Percentiles rank a stretch among this genome's conserved stretches.
These are phyloP conservation scores for Steinernema feltiae DNA, from an alignment of 1,140 invertebrate species.

Conservation along the genomic window DNA sequence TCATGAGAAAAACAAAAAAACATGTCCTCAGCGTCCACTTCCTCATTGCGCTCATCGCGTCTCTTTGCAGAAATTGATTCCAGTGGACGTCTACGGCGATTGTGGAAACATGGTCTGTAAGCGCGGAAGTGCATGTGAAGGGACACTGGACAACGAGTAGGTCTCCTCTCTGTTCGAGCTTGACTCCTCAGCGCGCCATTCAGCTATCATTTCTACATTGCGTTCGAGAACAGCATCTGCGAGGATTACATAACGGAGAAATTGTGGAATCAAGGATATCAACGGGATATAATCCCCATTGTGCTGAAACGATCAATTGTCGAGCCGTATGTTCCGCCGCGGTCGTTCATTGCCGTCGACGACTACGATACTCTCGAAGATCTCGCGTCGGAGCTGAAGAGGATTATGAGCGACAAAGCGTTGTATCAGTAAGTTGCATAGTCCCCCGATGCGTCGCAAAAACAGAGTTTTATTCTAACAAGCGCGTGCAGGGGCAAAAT, in stretches of 20 bases:
- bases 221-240: slow-evolving; percentile 68
- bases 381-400: slow-evolving; percentile 39
- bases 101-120: slow-evolving; percentile 45
- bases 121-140: slow-evolving; percentile 41
- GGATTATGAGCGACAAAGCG: slow-evolving; percentile 43
- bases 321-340: slow-evolving; percentile 46
- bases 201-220: slow-evolving; percentile 70
- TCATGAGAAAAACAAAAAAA: too few relatives aligned
- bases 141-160: slow-evolving; percentile 48
- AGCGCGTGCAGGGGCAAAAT: too few relatives aligned
- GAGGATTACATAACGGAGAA: slow-evolving; percentile 59
- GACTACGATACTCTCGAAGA: slow-evolving; percentile 42
- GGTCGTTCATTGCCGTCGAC: slow-evolving; percentile 54
- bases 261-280: slow-evolving; percentile 53
- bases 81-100: slow-evolving; percentile 48
- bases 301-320: slow-evolving; percentile 49
- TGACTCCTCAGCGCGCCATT: neutral
- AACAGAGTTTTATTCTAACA: too few relatives aligned
- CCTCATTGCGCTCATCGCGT: too few relatives aligned
- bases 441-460: too few relatives aligned
- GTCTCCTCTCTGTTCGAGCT: slow-evolving; percentile 16
- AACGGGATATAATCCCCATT: slow-evolving; percentile 41
- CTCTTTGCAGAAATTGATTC: slow-evolving; percentile 39
- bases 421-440: slow-evolving; percentile 48
- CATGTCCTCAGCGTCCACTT: too few relatives aligned